Evolutionary conservation across 2,797 vertebrate species (phyloP).

Genomic region (Rhabdophis nuchalis): DNA sequence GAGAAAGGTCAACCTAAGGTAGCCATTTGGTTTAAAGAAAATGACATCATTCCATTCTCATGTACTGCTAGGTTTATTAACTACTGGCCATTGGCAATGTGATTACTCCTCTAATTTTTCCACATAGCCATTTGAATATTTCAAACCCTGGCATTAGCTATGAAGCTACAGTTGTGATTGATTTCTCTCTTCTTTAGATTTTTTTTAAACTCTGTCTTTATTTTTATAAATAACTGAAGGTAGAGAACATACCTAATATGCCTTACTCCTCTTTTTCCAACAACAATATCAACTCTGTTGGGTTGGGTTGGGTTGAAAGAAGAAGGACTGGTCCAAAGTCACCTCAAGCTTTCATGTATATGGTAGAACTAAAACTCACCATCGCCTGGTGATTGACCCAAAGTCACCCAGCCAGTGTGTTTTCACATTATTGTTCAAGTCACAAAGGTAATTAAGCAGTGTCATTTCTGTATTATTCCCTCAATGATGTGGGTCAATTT

Average conservation of each 20-base stretch:
- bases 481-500: not conserved
- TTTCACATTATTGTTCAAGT: conserved; percentile 22
- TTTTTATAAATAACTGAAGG: not conserved
- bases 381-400: not conserved
- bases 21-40: conserved; percentile 48
- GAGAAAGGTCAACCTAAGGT: conserved; percentile 33
- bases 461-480: not conserved
- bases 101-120: not conserved
- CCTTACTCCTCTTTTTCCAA: not conserved
- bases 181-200: not conserved
- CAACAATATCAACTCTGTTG: not conserved
- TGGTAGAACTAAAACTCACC: not conserved
- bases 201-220: not conserved
- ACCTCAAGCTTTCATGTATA: not conserved
- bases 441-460: conserved; percentile 37
- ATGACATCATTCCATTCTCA: conserved; percentile 36
- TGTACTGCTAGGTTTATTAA: conserved; percentile 21
- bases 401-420: conserved; percentile 8
- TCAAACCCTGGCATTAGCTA: not conserved
- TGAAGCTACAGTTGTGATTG: not conserved
- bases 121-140: conserved; percentile 15
- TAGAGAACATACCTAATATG: not conserved
- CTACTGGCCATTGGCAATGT: conserved; percentile 26
- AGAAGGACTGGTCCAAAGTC: not conserved
- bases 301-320: not conserved